These are phyloP conservation scores for Neoascia interrupta DNA, from an alignment of 2,888 invertebrate species.

Conservation along the genomic window DNA sequence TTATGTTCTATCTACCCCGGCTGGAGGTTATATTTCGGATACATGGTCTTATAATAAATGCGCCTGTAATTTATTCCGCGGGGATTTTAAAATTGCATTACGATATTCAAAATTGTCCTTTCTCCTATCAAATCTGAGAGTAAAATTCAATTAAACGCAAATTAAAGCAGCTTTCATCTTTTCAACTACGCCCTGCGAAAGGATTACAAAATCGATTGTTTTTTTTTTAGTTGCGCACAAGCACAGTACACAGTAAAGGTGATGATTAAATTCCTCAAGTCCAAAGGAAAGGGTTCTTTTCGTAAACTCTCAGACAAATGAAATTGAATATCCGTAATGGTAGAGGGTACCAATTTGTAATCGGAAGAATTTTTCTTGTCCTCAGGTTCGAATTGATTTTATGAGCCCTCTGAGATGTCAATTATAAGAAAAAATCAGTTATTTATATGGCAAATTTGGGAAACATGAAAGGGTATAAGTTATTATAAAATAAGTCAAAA, in stretches of 20 bases:
- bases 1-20: background rate
- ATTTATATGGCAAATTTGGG: no score
- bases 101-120: constrained; percentile 10
- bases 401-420: background rate
- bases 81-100: constrained; percentile 26
- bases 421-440: no score
- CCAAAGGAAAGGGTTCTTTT: constrained; percentile 3
- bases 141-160: constrained; percentile 24
- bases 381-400: no score
- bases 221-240: background rate
- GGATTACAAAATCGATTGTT: constrained; percentile 6
- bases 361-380: no score
- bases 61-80: constrained; percentile 3
- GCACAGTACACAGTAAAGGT: background rate
- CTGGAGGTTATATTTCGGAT: background rate
- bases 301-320: background rate
- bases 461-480: no score
- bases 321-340: background rate
- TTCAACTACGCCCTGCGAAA: background rate
- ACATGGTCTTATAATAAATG: constrained; percentile 1
- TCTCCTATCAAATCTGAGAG: background rate
- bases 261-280: constrained; percentile 1
- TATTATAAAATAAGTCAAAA: no score
- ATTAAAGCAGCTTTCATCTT: constrained; percentile 23
- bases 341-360: no score